A percentile compares a stretch with the other conserved stretches of the same genome.
These are phyloP conservation scores for Drosophila birchii DNA, from an alignment of 2,888 invertebrate genomes.

Conservation along the genomic window DNA sequence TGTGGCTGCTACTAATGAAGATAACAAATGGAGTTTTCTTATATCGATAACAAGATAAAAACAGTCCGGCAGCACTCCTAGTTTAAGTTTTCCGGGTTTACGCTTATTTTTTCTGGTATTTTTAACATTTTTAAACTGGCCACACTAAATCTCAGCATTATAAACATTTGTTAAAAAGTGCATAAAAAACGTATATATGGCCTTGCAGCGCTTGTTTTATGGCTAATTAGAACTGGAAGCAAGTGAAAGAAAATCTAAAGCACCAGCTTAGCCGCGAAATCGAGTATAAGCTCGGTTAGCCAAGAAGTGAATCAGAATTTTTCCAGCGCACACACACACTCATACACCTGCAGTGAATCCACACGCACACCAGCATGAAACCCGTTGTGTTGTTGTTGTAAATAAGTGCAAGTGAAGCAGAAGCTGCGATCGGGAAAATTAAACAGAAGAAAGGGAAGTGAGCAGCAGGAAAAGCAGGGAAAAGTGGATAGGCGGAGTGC, in stretches of 20 bases:
- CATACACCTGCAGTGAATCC: slow-evolving; percentile 27
- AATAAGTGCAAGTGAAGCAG: slow-evolving; percentile 79
- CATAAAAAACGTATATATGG: slow-evolving; percentile 20
- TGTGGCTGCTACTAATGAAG: neutral
- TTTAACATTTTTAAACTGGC: no score
- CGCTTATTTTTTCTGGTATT: no score
- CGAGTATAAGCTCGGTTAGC: slow-evolving; percentile 30
- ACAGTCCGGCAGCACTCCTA: no score
- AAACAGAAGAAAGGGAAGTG: slow-evolving; percentile 47
- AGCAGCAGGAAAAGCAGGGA: slow-evolving; percentile 48
- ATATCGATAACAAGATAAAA: neutral
- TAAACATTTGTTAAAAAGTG: slow-evolving; percentile 22
- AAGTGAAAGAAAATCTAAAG: slow-evolving; percentile 2
- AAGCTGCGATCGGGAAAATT: slow-evolving; percentile 48
- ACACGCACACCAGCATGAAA: slow-evolving; percentile 57
- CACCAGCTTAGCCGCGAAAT: neutral
- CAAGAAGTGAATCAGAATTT: slow-evolving; percentile 75
- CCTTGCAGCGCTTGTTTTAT: neutral
- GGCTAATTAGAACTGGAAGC: slow-evolving; percentile 1
- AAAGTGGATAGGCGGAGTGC: slow-evolving; percentile 63
- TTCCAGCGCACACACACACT: slow-evolving; percentile 50
- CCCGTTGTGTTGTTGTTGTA: slow-evolving; percentile 53
- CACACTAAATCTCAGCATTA: no score
- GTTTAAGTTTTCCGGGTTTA: no score
- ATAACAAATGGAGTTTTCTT: neutral